These are phyloP conservation scores for Triplophysa siluroides DNA, from an alignment of 2,113 vertebrate genomes.

Conservation along the genomic window DNA sequence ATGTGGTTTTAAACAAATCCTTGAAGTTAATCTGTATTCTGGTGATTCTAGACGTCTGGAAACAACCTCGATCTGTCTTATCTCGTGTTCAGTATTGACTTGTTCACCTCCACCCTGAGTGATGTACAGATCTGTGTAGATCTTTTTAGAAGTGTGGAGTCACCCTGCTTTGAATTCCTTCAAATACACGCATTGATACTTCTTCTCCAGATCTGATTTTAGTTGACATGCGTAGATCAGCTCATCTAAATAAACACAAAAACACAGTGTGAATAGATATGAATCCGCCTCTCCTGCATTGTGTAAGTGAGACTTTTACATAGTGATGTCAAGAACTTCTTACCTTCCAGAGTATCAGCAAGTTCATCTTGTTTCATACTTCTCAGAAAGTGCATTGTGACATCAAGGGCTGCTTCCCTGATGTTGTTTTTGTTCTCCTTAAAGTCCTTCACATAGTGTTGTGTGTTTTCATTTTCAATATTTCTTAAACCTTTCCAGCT, in stretches of 20 bases:
- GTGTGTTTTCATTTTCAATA: conserved; percentile 20
- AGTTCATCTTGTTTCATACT: background rate
- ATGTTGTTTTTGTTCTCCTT: background rate
- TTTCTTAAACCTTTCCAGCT: conserved; percentile 37
- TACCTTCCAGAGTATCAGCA: conserved; percentile 42
- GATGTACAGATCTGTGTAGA: conserved; percentile 41
- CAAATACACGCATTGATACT: background rate
- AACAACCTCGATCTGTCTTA: background rate
- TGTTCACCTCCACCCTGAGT: conserved; percentile 2
- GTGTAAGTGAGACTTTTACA: background rate
- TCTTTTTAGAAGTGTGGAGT: conserved; percentile 28
- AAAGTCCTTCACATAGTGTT: conserved; percentile 3
- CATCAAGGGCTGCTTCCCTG: conserved; percentile 33
- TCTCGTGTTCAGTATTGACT: conserved; percentile 10
- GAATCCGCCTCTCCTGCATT: background rate
- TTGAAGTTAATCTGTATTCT: conserved; percentile 17
- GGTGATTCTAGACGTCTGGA: background rate
- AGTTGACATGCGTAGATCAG: background rate
- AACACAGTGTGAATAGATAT: background rate
- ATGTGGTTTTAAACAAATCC: background rate
- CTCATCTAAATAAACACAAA: conserved; percentile 18
- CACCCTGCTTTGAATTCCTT: conserved; percentile 38
- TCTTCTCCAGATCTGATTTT: conserved; percentile 4
- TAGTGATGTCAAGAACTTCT: background rate
- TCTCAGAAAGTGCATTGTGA: conserved; percentile 19